phyloP scores from a whole-genome alignment of 2,888 invertebrate genomes.

The Seladonia tumulorum region DNA sequence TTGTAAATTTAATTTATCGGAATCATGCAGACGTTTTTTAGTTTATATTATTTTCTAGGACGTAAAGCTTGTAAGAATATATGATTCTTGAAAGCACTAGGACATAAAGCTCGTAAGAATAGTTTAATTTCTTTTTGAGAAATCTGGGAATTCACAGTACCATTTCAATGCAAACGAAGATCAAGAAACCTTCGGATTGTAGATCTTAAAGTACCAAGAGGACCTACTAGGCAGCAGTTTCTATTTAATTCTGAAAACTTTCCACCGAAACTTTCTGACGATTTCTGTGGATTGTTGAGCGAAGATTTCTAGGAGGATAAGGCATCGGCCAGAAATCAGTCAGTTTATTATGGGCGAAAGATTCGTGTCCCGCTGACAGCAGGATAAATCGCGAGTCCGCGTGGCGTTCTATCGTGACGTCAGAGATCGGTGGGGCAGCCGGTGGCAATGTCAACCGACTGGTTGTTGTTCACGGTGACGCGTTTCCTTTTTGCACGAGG shows the following conservation, averaged over 20 bases:
- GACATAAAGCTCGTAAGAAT: not conserved
- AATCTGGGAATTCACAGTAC: too few species aligned
- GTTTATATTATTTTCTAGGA: too few species aligned
- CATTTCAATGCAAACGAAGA: too few species aligned
- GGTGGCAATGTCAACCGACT: conserved; percentile 56
- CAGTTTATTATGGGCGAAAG: not conserved
- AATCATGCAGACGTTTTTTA: too few species aligned
- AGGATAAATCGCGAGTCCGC: conserved; percentile 32
- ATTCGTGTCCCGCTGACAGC: not conserved
- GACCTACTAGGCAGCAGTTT: not conserved
- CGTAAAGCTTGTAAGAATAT: not conserved
- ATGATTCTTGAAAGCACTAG: not conserved
- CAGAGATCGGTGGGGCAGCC: conserved; percentile 16
- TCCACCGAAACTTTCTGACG: not conserved
- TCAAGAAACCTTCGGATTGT: too few species aligned
- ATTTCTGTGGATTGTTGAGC: not conserved
- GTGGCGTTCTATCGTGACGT: not conserved
- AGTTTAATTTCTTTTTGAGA: too few species aligned
- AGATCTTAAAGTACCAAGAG: too few species aligned
- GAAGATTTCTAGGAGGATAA: not conserved
- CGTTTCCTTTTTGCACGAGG: conserved; percentile 74
- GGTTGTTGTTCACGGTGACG: conserved; percentile 63
- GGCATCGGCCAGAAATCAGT: not conserved
- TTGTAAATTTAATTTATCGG: too few species aligned
- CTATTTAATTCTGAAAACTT: not conserved